Base-by-base conservation (phyloP, 2,797 vertebrate species). In the Diceros bicornis region DNA sequence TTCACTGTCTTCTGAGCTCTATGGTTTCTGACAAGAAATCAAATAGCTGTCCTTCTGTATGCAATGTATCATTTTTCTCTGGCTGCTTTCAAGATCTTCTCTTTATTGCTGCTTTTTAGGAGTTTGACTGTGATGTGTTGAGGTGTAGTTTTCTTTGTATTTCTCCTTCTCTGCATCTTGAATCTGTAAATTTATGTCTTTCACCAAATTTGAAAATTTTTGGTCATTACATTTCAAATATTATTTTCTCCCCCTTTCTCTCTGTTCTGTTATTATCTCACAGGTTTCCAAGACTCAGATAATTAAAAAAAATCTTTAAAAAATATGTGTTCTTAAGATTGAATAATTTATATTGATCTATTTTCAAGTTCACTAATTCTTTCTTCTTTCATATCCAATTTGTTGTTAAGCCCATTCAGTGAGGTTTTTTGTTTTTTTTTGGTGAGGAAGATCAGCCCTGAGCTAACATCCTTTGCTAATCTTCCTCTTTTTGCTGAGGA, bases 101-200 rank as follows among this genome's bases (percentile, higher is more conserved):
- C 44, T 64, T 94, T 55, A 69, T 25, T 52, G 55, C 92, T 92
- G 62, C 44, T 84, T 92, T 95, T 82, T 57, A 55, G 32, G 14
- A 77, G 10, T 77, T 78, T 61, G 34, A 32, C 34, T 71, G 20
- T 82, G 34, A 62, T 68, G 34, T 50, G 34, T 47, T 5, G 23
- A 34, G 34, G 4, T 25, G 4, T 47, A 29, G 9, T 44, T 62
- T 82, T 59, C 66, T 62, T 78, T 91, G 82, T 37, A 71, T 55
- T 62, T 91, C 52, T 87, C 37, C 44, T 74, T 55, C 14, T 72
- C 34, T 79, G 44, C 13, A 69, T 84, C 34, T 79, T 93, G 10
- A 78, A 29, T 85, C 44, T 55, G 14, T 87, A 82, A 68, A 69
- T 68, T 82, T 77, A 88, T 50, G 55, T 57, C n/a, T 61, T 84